Conservation (phyloP, 2,113 vertebrate genomes). For the Clarias magur region DNA sequence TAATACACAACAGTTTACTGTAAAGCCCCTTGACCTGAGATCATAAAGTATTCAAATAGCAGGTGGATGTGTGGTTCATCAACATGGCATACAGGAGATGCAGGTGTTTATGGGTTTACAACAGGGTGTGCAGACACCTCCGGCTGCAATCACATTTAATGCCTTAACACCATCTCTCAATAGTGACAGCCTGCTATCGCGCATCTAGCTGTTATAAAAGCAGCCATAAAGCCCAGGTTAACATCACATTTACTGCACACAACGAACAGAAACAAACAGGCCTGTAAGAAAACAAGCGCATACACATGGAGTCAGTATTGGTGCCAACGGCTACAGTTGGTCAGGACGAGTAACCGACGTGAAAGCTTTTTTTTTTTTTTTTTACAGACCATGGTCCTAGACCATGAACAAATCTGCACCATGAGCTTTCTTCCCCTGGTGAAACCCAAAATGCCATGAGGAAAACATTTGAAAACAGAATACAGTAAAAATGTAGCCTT, state of each 20-base stretch:
- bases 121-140: slow-evolving; percentile 41
- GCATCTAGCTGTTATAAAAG: slow-evolving; percentile 15
- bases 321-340: neutral
- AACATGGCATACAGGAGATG: slow-evolving; percentile 10
- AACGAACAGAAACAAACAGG: slow-evolving; percentile 10
- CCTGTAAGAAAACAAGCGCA: slow-evolving; percentile 10
- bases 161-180: neutral
- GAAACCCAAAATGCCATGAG: neutral
- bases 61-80: slow-evolving; percentile 6
- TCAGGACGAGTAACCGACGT: neutral
- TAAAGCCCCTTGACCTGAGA: neutral
- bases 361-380: neutral
- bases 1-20: neutral
- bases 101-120: slow-evolving; percentile 45
- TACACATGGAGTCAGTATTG: neutral
- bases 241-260: neutral
- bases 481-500: too few species aligned
- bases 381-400: neutral
- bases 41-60: slow-evolving; percentile 3
- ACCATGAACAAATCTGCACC: too few species aligned
- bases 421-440: neutral
- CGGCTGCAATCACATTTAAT: slow-evolving; percentile 20
- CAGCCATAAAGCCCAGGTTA: slow-evolving; percentile 23
- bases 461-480: neutral
- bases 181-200: neutral